These are phyloP conservation scores for Colinus virginianus DNA, from an alignment of 2,113 vertebrate genomes.

Conservation along the genomic window DNA sequence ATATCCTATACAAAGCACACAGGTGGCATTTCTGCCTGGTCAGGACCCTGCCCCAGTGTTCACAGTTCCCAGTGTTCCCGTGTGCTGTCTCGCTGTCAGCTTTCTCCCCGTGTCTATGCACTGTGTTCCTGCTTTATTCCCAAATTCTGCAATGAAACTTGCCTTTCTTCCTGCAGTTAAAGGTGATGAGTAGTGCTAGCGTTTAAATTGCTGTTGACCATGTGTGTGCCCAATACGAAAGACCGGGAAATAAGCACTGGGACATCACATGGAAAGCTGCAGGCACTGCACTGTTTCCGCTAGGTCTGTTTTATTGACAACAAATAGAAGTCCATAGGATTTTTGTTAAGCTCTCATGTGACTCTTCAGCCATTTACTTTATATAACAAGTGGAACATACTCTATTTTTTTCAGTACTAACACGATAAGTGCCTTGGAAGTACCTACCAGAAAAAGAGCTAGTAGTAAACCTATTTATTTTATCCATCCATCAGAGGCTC, in stretches of 20 bases:
- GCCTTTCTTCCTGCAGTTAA: slow-evolving; percentile 27
- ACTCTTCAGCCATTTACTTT: slow-evolving; percentile 50
- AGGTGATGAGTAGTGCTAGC: slow-evolving; percentile 19
- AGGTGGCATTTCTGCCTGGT: neutral
- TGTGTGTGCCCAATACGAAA: slow-evolving; percentile 69
- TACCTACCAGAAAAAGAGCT: neutral
- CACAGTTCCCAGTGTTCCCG: neutral
- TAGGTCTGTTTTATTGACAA: slow-evolving; percentile 62
- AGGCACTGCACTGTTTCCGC: slow-evolving; percentile 44
- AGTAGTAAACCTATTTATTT: neutral
- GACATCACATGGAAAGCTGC: slow-evolving; percentile 73
- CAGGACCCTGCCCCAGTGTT: neutral
- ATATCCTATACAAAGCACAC: accelerated
- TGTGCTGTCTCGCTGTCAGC: neutral
- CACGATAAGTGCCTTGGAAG: neutral
- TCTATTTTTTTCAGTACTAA: neutral
- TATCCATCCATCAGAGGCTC: neutral
- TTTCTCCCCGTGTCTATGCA: neutral
- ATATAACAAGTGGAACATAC: slow-evolving; percentile 15
- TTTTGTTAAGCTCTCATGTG: slow-evolving; percentile 56
- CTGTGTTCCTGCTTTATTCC: neutral
- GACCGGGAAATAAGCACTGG: slow-evolving; percentile 79
- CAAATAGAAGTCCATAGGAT: slow-evolving; percentile 44
- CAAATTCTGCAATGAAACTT: neutral
- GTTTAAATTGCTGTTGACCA: slow-evolving; percentile 72